Percentiles rank a stretch among this genome's conserved stretches.
Evolutionary conservation across 2,888 invertebrate genomes (phyloP).

Genomic region (Zhuqinia jingwanae): DNA sequence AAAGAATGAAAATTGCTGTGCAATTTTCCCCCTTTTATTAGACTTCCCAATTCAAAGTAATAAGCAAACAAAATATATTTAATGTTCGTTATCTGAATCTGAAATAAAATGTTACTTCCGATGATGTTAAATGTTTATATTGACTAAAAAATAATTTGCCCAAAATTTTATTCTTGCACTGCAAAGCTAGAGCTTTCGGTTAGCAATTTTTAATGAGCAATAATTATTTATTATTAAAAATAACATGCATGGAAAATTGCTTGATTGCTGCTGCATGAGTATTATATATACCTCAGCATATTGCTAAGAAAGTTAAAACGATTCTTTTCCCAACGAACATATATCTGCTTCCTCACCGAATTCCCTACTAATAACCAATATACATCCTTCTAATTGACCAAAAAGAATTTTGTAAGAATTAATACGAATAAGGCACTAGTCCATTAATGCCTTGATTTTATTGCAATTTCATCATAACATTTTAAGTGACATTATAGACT

Average conservation of each 20-base stretch:
- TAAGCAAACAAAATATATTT: constrained; percentile 13
- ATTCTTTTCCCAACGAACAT: background rate
- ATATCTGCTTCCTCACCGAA: background rate
- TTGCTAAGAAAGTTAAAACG: background rate
- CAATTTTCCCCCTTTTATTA: constrained; percentile 56
- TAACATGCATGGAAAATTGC: constrained; percentile 38
- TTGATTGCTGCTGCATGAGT: constrained; percentile 29
- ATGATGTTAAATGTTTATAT: constrained; percentile 24
- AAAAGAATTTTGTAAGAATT: background rate
- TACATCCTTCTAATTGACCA: background rate
- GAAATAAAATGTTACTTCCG: constrained; percentile 34
- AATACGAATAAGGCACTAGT: constrained; percentile 28
- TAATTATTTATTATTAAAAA: background rate
- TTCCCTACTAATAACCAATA: background rate
- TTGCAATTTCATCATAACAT: constrained; percentile 44
- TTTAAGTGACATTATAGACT: constrained; percentile 5
- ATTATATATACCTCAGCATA: background rate
- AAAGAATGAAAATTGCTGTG: constrained; percentile 56
- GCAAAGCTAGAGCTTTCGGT: background rate
- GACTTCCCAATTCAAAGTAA: constrained; percentile 12
- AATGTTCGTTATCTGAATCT: constrained; percentile 25
- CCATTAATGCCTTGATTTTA: constrained; percentile 49
- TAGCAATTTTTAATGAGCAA: background rate
- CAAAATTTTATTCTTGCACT: background rate
- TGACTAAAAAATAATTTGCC: background rate